Conservation (phyloP, 2,113 vertebrate species). For the Nothocercus julius region DNA sequence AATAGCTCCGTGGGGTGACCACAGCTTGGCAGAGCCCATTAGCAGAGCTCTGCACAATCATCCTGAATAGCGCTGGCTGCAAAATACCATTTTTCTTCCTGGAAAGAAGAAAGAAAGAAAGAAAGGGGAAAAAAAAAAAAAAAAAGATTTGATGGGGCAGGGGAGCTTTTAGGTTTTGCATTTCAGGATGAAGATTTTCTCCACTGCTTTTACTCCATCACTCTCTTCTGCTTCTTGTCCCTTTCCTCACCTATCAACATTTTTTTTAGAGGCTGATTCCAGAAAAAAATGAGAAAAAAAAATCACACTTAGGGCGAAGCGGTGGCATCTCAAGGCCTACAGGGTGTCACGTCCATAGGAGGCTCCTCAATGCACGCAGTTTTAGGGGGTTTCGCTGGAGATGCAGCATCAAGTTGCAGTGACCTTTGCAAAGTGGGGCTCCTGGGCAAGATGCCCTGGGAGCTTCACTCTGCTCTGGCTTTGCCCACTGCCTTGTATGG, state of each 20-base stretch:
- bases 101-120: too few species aligned
- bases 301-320: not conserved
- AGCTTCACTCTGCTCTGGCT: not conserved
- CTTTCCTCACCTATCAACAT: not conserved
- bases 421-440: not conserved
- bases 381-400: fast-evolving
- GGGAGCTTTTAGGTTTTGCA: not conserved
- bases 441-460: not conserved
- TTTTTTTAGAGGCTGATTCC: not conserved
- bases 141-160: not conserved
- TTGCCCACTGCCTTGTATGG: not conserved
- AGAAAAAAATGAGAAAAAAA: not conserved
- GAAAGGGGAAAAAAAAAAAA: not conserved
- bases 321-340: not conserved
- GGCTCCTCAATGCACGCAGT: not conserved
- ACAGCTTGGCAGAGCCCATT: slow-evolving; percentile 58
- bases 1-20: slow-evolving; percentile 55
- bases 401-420: not conserved
- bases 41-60: slow-evolving; percentile 51
- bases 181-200: not conserved
- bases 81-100: not conserved
- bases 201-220: not conserved
- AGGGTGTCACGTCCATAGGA: not conserved
- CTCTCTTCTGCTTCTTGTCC: not conserved
- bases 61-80: slow-evolving; percentile 12